Evolutionary conservation across 1,140 invertebrate genomes (phyloP).

Genomic region (Marisa cornuarietis): DNA sequence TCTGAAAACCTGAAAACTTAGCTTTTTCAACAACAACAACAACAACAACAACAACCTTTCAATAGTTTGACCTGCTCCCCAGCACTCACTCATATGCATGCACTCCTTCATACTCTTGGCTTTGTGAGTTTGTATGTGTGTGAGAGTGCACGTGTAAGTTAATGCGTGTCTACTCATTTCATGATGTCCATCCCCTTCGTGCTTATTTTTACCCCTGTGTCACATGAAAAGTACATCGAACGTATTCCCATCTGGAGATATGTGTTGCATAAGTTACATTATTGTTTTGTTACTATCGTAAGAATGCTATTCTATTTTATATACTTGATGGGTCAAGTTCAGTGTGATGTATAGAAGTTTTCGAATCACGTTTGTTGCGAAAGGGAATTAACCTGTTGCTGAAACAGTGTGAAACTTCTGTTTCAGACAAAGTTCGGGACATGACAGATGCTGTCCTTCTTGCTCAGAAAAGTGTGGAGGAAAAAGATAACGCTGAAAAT

Average conservation of each 20-base stretch:
- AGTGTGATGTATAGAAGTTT: too few species aligned
- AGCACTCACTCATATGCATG: neutral
- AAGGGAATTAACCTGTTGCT: too few species aligned
- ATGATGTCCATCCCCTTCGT: neutral
- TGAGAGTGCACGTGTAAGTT: neutral
- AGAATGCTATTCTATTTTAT: too few species aligned
- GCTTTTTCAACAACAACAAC: neutral
- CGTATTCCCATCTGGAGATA: neutral
- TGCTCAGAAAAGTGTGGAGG: neutral
- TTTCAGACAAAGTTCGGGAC: neutral
- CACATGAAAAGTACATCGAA: neutral
- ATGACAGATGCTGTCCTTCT: neutral
- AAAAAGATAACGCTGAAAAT: neutral
- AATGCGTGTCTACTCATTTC: neutral
- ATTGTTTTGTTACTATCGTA: too few species aligned
- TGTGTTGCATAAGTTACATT: neutral
- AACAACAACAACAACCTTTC: neutral
- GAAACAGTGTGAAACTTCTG: neutral
- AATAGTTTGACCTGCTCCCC: neutral
- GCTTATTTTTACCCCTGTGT: neutral
- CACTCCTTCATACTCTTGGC: neutral
- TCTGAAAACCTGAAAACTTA: neutral
- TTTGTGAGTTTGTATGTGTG: slow-evolving; percentile 3
- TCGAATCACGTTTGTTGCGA: too few species aligned
- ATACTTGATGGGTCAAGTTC: too few species aligned